Conservation (phyloP, 2,797 vertebrate genomes). For the Clamator glandarius region DNA sequence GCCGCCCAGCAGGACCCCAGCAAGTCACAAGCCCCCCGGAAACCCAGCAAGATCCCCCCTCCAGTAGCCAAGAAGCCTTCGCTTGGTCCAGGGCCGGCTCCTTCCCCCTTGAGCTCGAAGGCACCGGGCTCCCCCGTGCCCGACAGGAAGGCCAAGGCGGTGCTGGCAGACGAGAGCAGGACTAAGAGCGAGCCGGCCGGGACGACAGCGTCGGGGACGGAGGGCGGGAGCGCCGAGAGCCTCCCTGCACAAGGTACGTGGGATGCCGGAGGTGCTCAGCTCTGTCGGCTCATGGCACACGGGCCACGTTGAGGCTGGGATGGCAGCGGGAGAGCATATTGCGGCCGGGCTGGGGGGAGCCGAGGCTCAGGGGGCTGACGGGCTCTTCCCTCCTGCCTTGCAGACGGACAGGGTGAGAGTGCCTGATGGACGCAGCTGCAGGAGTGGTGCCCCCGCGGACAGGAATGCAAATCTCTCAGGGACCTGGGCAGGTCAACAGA, state of each 20-base stretch:
- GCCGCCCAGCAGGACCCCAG: neutral
- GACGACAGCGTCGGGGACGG: slow-evolving; percentile 51
- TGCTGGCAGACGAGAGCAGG: slow-evolving; percentile 41
- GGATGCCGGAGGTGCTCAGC: neutral
- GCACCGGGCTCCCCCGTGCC: neutral
- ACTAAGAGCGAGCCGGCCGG: slow-evolving; percentile 69
- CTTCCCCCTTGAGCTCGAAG: slow-evolving; percentile 32
- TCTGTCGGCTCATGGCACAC: accelerated
- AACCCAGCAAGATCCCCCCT: slow-evolving; percentile 86
- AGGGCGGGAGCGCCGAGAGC: slow-evolving; percentile 2
- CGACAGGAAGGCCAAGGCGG: slow-evolving; percentile 8
- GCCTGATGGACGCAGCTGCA: slow-evolving; percentile 61
- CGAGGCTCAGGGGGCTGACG: accelerated
- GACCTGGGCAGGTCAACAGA: slow-evolving; percentile 79
- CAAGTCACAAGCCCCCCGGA: slow-evolving; percentile 70
- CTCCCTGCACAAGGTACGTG: slow-evolving; percentile 73
- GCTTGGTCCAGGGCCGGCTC: slow-evolving; percentile 32
- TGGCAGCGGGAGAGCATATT: accelerated
- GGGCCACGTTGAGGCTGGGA: neutral
- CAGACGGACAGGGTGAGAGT: slow-evolving; percentile 61
- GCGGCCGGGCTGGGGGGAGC: neutral
- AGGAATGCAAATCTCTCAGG: slow-evolving; percentile 81
- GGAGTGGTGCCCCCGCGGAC: slow-evolving; percentile 59
- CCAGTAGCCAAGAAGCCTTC: slow-evolving; percentile 93
- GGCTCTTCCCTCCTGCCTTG: neutral